Conservation (phyloP, 2,797 vertebrate genomes). For the Aeoliscus strigatus region DNA sequence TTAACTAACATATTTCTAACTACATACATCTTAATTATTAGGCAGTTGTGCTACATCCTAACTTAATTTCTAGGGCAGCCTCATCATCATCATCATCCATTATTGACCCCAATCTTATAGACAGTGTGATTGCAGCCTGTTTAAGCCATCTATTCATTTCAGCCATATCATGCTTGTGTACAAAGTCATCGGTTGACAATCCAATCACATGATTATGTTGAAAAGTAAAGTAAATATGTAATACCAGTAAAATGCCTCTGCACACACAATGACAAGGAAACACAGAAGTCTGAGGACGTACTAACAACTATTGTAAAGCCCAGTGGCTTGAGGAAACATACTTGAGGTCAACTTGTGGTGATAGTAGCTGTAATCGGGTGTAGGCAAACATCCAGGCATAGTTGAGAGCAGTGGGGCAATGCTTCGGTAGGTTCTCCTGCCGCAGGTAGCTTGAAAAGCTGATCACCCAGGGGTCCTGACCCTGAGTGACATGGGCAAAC, state of each 20-base stretch:
- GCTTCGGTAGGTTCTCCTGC: slow-evolving; percentile 93
- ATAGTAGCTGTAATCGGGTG: slow-evolving; percentile 91
- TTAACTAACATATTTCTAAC: too few relatives aligned
- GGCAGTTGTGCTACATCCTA: too few relatives aligned
- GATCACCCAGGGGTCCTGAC: slow-evolving; percentile 98
- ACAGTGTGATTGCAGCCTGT: too few relatives aligned
- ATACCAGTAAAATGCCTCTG: too few relatives aligned
- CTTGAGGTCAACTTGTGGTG: slow-evolving; percentile 98
- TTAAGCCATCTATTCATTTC: too few relatives aligned
- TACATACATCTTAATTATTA: too few relatives aligned
- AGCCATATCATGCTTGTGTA: too few relatives aligned
- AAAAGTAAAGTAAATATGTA: not conserved
- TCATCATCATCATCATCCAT: too few relatives aligned
- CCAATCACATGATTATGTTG: not conserved
- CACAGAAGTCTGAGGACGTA: not conserved
- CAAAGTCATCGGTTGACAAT: not conserved
- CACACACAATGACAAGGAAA: not conserved
- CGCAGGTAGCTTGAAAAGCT: slow-evolving; percentile 97
- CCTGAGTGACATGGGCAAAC: slow-evolving; percentile 98
- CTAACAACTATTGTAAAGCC: slow-evolving; percentile 3
- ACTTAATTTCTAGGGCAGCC: too few relatives aligned
- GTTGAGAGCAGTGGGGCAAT: slow-evolving; percentile 91
- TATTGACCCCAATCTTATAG: too few relatives aligned
- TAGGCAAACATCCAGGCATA: slow-evolving; percentile 98
- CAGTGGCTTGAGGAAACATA: slow-evolving; percentile 55